These are phyloP conservation scores for Carposina sasakii DNA, from an alignment of 1,140 invertebrate species.

Conservation along the genomic window DNA sequence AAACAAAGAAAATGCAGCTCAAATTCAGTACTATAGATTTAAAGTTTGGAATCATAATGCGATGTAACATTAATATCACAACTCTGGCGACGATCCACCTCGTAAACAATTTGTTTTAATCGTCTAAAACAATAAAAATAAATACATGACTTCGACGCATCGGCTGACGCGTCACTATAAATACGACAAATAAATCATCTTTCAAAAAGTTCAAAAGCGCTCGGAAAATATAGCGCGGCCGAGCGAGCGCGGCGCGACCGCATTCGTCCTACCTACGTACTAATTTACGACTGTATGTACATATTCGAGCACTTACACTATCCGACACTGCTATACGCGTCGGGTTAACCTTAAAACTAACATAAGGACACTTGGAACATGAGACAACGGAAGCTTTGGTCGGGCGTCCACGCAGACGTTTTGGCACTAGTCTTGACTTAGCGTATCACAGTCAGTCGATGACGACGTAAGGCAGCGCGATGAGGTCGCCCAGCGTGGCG, in stretches of 20 bases:
- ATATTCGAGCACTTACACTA: slow-evolving; percentile 29
- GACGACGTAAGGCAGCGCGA: slow-evolving; percentile 92
- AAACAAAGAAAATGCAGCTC: neutral
- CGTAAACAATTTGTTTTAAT: neutral
- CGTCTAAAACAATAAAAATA: slow-evolving; percentile 28
- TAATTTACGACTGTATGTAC: slow-evolving; percentile 34
- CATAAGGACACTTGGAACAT: slow-evolving; percentile 58
- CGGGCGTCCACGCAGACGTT: slow-evolving; percentile 1
- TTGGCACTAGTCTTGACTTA: neutral
- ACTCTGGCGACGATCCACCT: neutral
- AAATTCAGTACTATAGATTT: no score
- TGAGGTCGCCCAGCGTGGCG: slow-evolving; percentile 78
- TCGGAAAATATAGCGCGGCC: neutral
- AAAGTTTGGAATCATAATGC: neutral
- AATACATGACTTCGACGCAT: slow-evolving; percentile 35
- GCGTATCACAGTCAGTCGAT: slow-evolving; percentile 78
- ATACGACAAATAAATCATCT: slow-evolving; percentile 7
- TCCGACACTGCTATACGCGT: slow-evolving; percentile 24
- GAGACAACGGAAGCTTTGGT: slow-evolving; percentile 13
- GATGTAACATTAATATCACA: neutral
- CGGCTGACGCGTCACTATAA: slow-evolving; percentile 10
- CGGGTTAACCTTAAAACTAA: slow-evolving; percentile 41
- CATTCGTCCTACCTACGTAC: slow-evolving; percentile 30
- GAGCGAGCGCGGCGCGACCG: neutral
- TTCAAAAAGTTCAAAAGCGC: slow-evolving; percentile 5